phyloP scores from a whole-genome alignment of 2,888 invertebrate genomes.

The Caenorhabditis doughertyi region DNA sequence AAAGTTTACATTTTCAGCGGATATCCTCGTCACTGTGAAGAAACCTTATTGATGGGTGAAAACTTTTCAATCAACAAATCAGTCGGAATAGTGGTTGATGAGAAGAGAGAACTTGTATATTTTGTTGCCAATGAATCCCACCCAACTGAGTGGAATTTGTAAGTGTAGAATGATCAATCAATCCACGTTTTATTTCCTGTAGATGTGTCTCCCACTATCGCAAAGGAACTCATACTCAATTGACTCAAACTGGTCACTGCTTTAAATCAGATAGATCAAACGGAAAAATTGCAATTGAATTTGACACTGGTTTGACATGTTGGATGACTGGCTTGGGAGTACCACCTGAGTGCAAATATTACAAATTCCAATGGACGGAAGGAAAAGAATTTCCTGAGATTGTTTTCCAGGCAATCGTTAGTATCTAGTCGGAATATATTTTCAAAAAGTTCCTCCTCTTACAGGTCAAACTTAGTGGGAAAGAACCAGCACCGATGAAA shows the following conservation, averaged over 20 bases:
- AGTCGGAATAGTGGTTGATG: conserved; percentile 73
- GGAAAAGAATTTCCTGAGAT: conserved; percentile 49
- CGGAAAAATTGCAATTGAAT: conserved; percentile 66
- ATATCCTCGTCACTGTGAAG: conserved; percentile 31
- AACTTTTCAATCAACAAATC: conserved; percentile 75
- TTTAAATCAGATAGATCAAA: conserved; percentile 68
- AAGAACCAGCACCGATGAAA: too few relatives aligned
- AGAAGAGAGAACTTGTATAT: conserved; percentile 72
- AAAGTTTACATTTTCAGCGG: conserved; percentile 15
- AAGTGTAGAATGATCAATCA: conserved; percentile 14
- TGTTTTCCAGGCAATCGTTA: conserved; percentile 24
- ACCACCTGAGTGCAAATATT: conserved; percentile 72
- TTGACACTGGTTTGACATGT: conserved; percentile 77
- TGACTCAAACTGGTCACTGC: conserved; percentile 56
- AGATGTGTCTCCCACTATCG: conserved; percentile 69
- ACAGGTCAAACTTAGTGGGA: too few relatives aligned
- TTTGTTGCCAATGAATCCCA: conserved; percentile 75
- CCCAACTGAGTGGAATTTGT: conserved; percentile 76
- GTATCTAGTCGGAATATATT: not conserved
- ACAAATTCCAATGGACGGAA: conserved; percentile 31
- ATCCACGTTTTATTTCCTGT: conserved; percentile 12
- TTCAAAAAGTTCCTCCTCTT: too few relatives aligned
- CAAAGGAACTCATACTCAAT: not conserved
- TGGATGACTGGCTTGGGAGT: conserved; percentile 69
- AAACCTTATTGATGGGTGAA: conserved; percentile 27